A percentile compares a stretch with the other conserved stretches of the same genome.
phyloP scores from a whole-genome alignment of 2,113 vertebrate genomes.

The Prunella fulvescens region DNA sequence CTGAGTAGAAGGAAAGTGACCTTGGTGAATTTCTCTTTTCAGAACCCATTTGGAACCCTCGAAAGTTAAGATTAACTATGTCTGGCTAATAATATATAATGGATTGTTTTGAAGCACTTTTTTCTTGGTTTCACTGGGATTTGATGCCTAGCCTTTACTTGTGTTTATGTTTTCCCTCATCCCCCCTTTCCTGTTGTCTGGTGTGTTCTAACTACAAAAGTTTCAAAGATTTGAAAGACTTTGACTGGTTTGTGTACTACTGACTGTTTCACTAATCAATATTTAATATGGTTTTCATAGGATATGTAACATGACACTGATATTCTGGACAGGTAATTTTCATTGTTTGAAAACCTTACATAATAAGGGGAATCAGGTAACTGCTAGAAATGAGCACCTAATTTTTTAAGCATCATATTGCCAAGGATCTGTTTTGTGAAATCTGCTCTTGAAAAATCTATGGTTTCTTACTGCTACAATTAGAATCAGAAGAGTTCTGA shows the following conservation, averaged over 20 bases:
- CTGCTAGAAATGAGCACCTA: conserved; percentile 67
- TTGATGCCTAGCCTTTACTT: neutral
- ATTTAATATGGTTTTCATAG: conserved; percentile 73
- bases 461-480: neutral
- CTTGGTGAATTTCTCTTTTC: neutral
- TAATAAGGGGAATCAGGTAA: conserved; percentile 63
- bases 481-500: neutral
- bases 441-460: neutral
- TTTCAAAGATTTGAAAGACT: conserved; percentile 51
- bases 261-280: conserved; percentile 68
- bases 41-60: neutral
- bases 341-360: conserved; percentile 60
- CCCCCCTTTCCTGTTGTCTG: neutral
- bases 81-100: neutral
- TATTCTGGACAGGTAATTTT: conserved; percentile 73
- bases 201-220: neutral
- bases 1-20: neutral
- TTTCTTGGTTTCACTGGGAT: neutral
- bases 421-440: conserved; percentile 43
- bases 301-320: conserved; percentile 74
- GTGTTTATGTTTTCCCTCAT: neutral
- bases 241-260: conserved; percentile 43
- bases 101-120: neutral
- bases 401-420: conserved; percentile 31
- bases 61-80: neutral